Evolutionary conservation across 2,113 vertebrate genomes (phyloP).

Genomic region (Prochilodus magdalenae): DNA sequence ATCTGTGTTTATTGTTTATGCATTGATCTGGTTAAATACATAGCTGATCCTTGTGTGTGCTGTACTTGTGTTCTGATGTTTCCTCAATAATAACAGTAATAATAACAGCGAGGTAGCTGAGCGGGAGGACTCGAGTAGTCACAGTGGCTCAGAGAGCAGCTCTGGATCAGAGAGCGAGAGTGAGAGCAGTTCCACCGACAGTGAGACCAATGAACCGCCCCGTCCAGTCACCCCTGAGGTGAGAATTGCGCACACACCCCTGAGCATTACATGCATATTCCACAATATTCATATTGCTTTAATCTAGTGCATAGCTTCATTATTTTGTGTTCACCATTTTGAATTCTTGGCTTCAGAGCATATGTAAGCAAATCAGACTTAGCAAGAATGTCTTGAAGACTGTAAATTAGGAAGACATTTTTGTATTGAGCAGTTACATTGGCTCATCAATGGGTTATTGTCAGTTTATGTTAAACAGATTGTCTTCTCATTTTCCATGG

Average conservation of each 20-base stretch:
- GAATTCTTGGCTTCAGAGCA: not conserved
- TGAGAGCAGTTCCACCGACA: slow-evolving; percentile 97
- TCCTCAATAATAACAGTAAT: slow-evolving; percentile 70
- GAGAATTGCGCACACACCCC: not conserved
- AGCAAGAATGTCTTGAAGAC: not conserved
- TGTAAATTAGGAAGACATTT: not conserved
- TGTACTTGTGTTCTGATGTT: not conserved
- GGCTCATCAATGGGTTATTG: too few relatives aligned
- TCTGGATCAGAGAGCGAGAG: slow-evolving; percentile 98
- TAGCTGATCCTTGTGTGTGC: not conserved
- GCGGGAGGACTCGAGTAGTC: slow-evolving; percentile 95
- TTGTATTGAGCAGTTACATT: not conserved
- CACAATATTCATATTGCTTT: not conserved
- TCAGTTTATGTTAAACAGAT: not conserved
- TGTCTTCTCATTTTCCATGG: slow-evolving; percentile 43
- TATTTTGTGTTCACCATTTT: too few relatives aligned
- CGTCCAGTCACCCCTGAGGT: slow-evolving; percentile 91
- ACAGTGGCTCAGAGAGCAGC: slow-evolving; percentile 97
- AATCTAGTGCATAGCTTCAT: not conserved
- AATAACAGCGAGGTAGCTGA: slow-evolving; percentile 87
- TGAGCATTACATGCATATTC: not conserved
- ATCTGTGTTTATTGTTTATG: too few relatives aligned
- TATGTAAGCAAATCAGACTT: not conserved
- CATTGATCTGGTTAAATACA: not conserved
- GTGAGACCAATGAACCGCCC: slow-evolving; percentile 92